Evolutionary conservation across 2,797 vertebrate species (phyloP), one percentile per base, ranked within the genome.

Genomic region (Ataeniobius toweri): DNA sequence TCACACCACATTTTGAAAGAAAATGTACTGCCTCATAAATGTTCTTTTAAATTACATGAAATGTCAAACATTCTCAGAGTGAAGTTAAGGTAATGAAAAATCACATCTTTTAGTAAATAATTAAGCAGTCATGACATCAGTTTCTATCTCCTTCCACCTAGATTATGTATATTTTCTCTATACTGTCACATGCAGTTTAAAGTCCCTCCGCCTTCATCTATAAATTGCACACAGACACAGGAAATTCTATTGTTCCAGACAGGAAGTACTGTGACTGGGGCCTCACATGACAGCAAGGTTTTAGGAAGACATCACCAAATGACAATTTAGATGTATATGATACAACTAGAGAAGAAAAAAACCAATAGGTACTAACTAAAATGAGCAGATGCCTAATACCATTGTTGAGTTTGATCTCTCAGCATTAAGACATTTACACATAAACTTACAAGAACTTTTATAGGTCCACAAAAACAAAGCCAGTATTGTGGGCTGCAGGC

Each of bases 221-320:
- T 3, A 51, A 53, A 10, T 41, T 68, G 36, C 48, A 80, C 61
- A 83, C 67, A 83, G 76, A 86, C 75, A 80, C 75, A 89, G 90
- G 85, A 92, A 91, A 88, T 80, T 51, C 74, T 86, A 86, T 91
- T 92, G 82, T 93, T 90, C 53, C 24, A 58, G 77, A 79, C 75
- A 92, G 91, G 89, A 93, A 91, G 83, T 76, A 31, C 85, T 80
- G 44, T 75, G 61, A 82, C 44, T 50, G 14, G 36, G 61, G 61
- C 69, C 65, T 81, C 68, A 83, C 48, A 87, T 76, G 78, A 85
- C 41, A 36, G 75, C 46, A 65, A 85, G 59, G 78, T n/a, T 69
- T 8, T 55, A 65, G 41, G 3, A 67, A 77, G 73, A 68, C 46
- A 61, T 71, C 26, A 44, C 50, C 16, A 48, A 78, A 53, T 65